Base-by-base conservation (phyloP, 2,113 vertebrate genomes). In the Caranx ignobilis region DNA sequence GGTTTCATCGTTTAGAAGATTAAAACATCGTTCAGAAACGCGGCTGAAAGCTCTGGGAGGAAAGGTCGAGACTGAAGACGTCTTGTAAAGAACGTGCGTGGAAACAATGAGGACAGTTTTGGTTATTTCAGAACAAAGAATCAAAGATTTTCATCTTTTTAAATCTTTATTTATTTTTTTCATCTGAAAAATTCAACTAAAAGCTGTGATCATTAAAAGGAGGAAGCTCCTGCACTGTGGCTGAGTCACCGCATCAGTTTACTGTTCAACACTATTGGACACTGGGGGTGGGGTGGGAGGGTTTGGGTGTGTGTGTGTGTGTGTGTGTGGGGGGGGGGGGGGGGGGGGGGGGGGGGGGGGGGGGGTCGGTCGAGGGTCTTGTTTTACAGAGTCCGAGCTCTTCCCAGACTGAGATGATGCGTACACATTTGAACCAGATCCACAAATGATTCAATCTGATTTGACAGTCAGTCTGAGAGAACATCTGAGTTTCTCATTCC, bases 381-480 rank as follows among this genome's bases (percentile, higher is more conserved):
- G 12, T 81, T 78, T 81, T 64, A 76, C 13, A 21, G 68, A 82
- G 65, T 79, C 37, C n/a, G 32, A 56, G 39, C 48, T 74, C 84
- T 43, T 82, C 67, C 62, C 76, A 32, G 79, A 89, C 77, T 48
- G 73, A 81, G 56, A 84, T 48, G 67, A 84, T 48, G 67, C 15
- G 8, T 16, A 18, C 47, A 70, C 37, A 56, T 71, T 86, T 91
- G 82, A 88, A 88, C 54, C 21, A 8, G 0, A 82, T 90, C 89
- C 82, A 90, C 70, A 84, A 87, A 91, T 82, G 83, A 88, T 80
- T 92, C 84, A 88, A 87, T 92, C 77, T 21, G 64, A 52, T 67
- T 61, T 87, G 90, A 87, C 81, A 0, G 84, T 88, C 52, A 65
- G 13, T 83, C 79, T 18, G 65, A 73, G 48, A 26, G 43, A 87